phyloP scores from a whole-genome alignment of 1,140 invertebrate genomes.

The Hycleus phaleratus region DNA sequence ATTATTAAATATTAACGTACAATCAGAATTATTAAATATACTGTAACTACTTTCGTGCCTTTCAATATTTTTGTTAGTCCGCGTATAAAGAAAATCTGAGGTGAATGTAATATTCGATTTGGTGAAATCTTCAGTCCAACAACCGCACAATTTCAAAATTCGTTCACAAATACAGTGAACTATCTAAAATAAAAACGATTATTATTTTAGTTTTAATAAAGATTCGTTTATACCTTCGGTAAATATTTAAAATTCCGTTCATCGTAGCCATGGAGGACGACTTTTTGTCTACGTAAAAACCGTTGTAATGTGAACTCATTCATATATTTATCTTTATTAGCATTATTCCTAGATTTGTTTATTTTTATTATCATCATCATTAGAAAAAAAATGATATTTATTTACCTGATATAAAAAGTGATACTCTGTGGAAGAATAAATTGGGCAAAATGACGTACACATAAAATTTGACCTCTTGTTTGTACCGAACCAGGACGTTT shows the following conservation, averaged over 20 bases:
- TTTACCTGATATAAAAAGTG: constrained; percentile 61
- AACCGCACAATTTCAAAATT: constrained; percentile 61
- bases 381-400: background rate
- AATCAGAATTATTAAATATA: constrained; percentile 28
- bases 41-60: constrained; percentile 33
- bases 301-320: constrained; percentile 59
- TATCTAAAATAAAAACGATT: constrained; percentile 47
- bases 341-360: constrained; percentile 31
- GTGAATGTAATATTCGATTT: constrained; percentile 42
- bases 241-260: constrained; percentile 67
- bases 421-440: constrained; percentile 73
- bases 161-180: constrained; percentile 70
- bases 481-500: constrained; percentile 74
- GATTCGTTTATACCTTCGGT: constrained; percentile 58
- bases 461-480: constrained; percentile 71
- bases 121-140: constrained; percentile 43
- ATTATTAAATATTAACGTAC: constrained; percentile 20
- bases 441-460: constrained; percentile 74
- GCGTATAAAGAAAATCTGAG: constrained; percentile 40
- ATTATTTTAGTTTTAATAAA: background rate
- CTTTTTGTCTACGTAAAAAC: constrained; percentile 65
- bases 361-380: background rate
- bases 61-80: constrained; percentile 21
- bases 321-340: constrained; percentile 47
- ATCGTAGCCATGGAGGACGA: constrained; percentile 72